These are phyloP conservation scores for Crypturellus undulatus DNA, from an alignment of 2,113 vertebrate species.

Conservation along the genomic window DNA sequence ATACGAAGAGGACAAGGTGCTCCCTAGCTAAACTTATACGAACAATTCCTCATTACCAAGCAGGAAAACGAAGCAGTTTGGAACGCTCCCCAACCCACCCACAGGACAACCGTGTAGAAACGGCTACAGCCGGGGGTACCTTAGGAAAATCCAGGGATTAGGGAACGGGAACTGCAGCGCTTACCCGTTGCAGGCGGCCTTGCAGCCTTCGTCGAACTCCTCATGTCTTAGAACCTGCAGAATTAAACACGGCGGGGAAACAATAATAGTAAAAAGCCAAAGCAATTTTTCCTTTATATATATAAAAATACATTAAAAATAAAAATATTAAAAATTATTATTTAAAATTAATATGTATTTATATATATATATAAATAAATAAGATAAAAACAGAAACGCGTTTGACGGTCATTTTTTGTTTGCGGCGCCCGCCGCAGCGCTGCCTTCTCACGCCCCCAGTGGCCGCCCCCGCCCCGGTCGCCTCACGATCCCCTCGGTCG, in stretches of 20 bases:
- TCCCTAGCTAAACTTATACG: not conserved
- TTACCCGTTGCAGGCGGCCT: conserved; percentile 94
- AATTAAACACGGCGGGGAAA: fast-evolving
- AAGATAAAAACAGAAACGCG: no score
- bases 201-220: conserved; percentile 97
- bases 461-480: no score
- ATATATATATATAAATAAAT: no score
- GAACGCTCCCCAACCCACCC: fast-evolving
- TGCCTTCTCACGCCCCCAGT: no score
- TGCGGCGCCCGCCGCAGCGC: no score
- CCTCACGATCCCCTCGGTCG: no score
- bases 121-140: fast-evolving
- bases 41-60: not conserved
- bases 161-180: not conserved
- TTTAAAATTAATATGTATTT: no score
- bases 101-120: fast-evolving
- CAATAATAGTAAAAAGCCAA: not conserved
- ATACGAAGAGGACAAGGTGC: not conserved
- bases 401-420: no score
- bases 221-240: conserved; percentile 91
- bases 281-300: not conserved
- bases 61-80: not conserved
- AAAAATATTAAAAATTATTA: no score
- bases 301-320: no score
- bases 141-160: fast-evolving